Evolutionary conservation across 2,888 invertebrate genomes (phyloP), one percentile per base, ranked within the genome.

Genomic region (Sympetrum striolatum): DNA sequence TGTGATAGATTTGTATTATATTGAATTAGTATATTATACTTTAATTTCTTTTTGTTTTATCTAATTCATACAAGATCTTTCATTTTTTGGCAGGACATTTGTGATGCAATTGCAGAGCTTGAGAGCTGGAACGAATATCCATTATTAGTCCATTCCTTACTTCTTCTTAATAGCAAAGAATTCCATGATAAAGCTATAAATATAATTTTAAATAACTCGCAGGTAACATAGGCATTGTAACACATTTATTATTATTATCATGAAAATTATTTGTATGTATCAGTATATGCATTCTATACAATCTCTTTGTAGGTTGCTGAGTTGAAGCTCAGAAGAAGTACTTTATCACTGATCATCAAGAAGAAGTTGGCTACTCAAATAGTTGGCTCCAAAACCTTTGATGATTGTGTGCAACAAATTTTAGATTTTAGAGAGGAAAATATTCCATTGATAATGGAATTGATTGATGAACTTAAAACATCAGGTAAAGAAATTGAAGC

Each of bases 111-210:
- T 10, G 37, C 86, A 18, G 86, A 86, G 37, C 35, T 86, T 53
- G 60, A 86, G 8, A 14, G 31, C 15, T 86, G 86, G 86, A 86
- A 86, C 64, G 60, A 86, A 2, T 60, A 37, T 37, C 86, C 86
- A 22, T n/a, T 86, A 12, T 48, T 86, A 64, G 86, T 86, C 37
- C 86, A 86, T 60, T 86, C 86, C 12, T 64, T 86, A 37, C 86
- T 86, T 86, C 60, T 86, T 25, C n/a, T 86, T 1, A 53, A 86
- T 35, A 37, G 22, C 3, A 60, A 37, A 60, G 37, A 60, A n/a
- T 86, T 64, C n/a, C 86, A 86, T 64, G 86, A 86, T 35, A 86
- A 86, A 86, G 86, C 86, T 10, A 86, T 86, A 60, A 37, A 86
- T 37, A 86, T 86, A 18, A 86, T 86, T 86, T 86, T 86, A 37